Conservation (phyloP, 2,113 vertebrate species). For the Apus apus region DNA sequence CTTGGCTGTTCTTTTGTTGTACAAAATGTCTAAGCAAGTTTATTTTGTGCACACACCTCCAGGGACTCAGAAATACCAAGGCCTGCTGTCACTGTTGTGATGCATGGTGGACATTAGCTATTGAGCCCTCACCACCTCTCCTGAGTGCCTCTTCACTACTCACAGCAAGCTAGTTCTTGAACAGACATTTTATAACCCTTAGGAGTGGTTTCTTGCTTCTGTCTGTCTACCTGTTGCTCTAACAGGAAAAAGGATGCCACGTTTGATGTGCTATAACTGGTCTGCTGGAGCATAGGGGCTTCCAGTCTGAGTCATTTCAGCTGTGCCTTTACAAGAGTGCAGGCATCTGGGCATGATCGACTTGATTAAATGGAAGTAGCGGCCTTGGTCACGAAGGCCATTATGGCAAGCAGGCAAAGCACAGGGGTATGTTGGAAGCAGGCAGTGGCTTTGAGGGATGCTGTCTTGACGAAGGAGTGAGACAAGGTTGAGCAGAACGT, state of each 20-base stretch:
- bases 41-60: rapidly evolving
- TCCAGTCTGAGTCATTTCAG: neutral
- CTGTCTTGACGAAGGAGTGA: neutral
- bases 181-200: neutral
- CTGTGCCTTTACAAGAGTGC: neutral
- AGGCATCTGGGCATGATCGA: neutral
- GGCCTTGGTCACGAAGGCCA: neutral
- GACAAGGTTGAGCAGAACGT: neutral
- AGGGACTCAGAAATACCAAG: neutral
- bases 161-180: neutral
- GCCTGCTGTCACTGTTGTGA: neutral
- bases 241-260: neutral
- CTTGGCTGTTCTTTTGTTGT: neutral
- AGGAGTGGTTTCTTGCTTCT: neutral
- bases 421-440: neutral
- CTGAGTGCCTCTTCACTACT: neutral
- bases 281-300: neutral
- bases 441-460: neutral
- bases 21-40: neutral
- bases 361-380: neutral
- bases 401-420: neutral
- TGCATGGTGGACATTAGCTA: neutral
- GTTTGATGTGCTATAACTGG: neutral
- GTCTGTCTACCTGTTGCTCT: neutral
- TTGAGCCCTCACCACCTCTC: neutral